Evolutionary conservation across 2,797 vertebrate genomes (phyloP), one percentile per base, ranked within the genome.

Genomic region (Manis javanica): DNA sequence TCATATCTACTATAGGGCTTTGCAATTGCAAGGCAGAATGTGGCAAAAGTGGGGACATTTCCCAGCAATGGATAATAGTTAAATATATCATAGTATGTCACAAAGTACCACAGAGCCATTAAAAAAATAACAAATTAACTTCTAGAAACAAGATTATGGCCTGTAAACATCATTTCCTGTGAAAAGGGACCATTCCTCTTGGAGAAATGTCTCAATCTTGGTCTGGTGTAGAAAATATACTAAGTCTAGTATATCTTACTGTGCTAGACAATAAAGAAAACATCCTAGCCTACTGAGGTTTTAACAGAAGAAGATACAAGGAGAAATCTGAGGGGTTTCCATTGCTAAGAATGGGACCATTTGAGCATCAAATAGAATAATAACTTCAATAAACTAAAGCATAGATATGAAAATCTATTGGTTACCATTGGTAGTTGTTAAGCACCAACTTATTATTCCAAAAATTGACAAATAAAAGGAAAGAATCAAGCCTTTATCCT

Each of bases 251-350:
- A 24, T 21, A 37, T 11, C 7, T 69, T 90, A 72, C 29, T 83
- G 13, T 84, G 19, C 7, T 31, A 84, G 53, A 87, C 96, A 90
- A 21, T 26, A 68, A 57, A 1, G 11, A 94, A 61, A 82, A 6
- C 16, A 34, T 42, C 21, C 75, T 39, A 26, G 77, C 72, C 11
- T 69, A 64, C 1, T 34, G n/a, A 16, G n/a, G 7, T 63, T 72
- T 88, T 74, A 6, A 66, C 15, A 85, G 84, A 74, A 89, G 14
- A 94, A 84, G 21, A 91, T 8, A 46, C 91, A 66, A 89, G n/a
- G 12, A 87, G 18, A 34, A 92, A 75, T 88, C 61, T 66, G 37
- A 90, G 46, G n/a, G 2, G 3, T 77, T 77, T 59, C 64, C n/a
- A 71, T 3, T 85, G 59, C 6, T 57, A 89, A 74, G 13, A 7